phyloP scores from a whole-genome alignment of 1,140 invertebrate genomes.

The Lithobius niger region DNA sequence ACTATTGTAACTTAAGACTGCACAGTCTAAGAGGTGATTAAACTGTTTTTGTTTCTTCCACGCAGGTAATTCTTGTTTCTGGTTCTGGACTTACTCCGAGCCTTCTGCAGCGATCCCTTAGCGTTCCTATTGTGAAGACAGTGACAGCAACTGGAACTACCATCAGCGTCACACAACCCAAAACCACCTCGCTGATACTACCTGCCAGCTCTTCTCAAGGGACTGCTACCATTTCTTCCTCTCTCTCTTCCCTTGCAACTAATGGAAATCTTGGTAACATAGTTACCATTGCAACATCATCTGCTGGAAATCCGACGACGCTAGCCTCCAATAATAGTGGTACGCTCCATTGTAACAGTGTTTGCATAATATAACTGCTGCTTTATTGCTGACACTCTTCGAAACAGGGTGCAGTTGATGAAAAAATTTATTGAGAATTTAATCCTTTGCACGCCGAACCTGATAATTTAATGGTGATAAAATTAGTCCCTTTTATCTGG shows the following conservation, averaged over 20 bases:
- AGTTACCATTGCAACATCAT: slow-evolving; percentile 1
- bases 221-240: background rate
- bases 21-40: no score
- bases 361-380: no score
- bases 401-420: no score
- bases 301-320: background rate
- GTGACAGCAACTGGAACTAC: slow-evolving; percentile 7
- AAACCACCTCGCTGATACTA: slow-evolving; percentile 2
- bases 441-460: no score
- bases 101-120: slow-evolving; percentile 3
- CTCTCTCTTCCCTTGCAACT: background rate
- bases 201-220: background rate
- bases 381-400: no score
- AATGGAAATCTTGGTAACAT: slow-evolving; percentile 2
- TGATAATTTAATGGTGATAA: no score
- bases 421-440: no score
- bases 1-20: no score
- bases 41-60: background rate
- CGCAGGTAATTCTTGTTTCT: slow-evolving; percentile 8
- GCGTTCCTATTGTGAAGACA: slow-evolving; percentile 8
- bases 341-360: no score
- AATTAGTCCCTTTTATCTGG: no score
- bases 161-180: background rate
- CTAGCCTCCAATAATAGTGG: no score
- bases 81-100: slow-evolving; percentile 4